Percentiles rank a stretch among this genome's conserved stretches.
Evolutionary conservation across 2,113 vertebrate species (phyloP).

Genomic region (Anseranas semipalmata): DNA sequence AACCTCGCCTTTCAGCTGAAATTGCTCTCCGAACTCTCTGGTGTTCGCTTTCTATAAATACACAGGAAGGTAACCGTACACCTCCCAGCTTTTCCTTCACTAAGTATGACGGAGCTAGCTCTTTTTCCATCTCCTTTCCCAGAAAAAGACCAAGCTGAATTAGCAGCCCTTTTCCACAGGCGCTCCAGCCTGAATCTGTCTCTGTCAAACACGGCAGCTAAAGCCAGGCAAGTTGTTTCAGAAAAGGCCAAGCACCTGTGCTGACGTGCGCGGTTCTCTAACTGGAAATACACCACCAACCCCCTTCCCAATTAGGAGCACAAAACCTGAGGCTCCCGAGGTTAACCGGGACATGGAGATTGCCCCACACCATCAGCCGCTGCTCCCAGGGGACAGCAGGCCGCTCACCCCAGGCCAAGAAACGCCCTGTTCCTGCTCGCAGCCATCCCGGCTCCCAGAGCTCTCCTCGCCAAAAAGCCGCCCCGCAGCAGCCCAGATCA

Average conservation of each 20-base stretch:
- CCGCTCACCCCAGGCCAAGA: background rate
- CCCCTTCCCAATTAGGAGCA: background rate
- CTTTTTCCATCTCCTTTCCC: background rate
- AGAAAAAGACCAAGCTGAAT: background rate
- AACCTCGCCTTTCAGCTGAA: background rate
- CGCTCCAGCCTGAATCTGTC: background rate
- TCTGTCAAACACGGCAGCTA: fast-evolving
- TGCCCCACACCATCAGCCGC: background rate
- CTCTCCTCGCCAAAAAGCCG: background rate
- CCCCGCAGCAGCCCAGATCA: background rate
- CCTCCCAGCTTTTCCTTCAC: background rate
- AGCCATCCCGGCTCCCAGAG: background rate
- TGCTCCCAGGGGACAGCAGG: fast-evolving
- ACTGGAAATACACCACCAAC: background rate
- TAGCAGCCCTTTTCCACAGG: background rate
- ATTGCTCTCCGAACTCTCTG: background rate
- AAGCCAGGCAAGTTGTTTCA: background rate
- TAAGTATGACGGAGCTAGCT: background rate
- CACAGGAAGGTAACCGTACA: background rate
- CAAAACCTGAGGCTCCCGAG: background rate
- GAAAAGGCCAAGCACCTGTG: background rate
- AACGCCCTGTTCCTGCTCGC: background rate
- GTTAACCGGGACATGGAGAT: background rate
- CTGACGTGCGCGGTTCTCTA: background rate
- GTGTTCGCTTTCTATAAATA: background rate